Conservation (phyloP, 1,140 invertebrate genomes). For the Trachelipus rathkii region DNA sequence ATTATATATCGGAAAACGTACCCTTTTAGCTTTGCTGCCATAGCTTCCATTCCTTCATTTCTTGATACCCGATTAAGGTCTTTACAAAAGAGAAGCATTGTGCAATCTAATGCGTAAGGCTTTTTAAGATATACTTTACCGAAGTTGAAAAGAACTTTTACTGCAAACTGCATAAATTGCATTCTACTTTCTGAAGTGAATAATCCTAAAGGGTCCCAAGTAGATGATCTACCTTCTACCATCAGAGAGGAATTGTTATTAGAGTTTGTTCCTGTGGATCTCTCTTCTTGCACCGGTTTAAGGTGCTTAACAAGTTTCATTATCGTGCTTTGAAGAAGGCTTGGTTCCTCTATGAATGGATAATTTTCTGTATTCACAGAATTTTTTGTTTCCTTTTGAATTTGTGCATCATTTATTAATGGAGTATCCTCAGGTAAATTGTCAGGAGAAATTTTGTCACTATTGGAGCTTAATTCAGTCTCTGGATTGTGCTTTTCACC, state of each 20-base stretch:
- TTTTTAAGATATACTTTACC: slow-evolving; percentile 41
- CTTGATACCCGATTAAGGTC: slow-evolving; percentile 35
- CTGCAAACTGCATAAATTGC: slow-evolving; percentile 40
- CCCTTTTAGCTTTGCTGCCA: slow-evolving; percentile 43
- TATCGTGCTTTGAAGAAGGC: too few relatives aligned
- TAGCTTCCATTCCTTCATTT: slow-evolving; percentile 37
- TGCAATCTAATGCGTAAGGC: slow-evolving; percentile 41
- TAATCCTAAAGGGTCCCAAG: slow-evolving; percentile 35
- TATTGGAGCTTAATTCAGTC: too few relatives aligned
- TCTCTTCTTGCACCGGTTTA: too few relatives aligned
- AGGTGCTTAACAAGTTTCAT: too few relatives aligned
- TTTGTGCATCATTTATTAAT: too few relatives aligned
- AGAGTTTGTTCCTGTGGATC: too few relatives aligned
- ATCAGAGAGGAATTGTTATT: not conserved
- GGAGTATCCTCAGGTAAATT: too few relatives aligned
- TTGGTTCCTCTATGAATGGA: too few relatives aligned
- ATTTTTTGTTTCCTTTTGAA: too few relatives aligned
- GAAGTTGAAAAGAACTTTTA: slow-evolving; percentile 41
- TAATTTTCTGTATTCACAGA: too few relatives aligned
- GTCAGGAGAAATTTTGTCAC: too few relatives aligned
- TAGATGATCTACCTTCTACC: slow-evolving; percentile 24
- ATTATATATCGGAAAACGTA: slow-evolving; percentile 22
- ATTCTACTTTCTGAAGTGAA: slow-evolving; percentile 31
- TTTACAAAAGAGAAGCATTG: slow-evolving; percentile 44
- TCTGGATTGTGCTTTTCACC: too few relatives aligned